Percentiles rank a stretch among this genome's conserved stretches.
Conservation (phyloP, 2,888 invertebrate genomes). For the Dryobotodes eremita region DNA sequence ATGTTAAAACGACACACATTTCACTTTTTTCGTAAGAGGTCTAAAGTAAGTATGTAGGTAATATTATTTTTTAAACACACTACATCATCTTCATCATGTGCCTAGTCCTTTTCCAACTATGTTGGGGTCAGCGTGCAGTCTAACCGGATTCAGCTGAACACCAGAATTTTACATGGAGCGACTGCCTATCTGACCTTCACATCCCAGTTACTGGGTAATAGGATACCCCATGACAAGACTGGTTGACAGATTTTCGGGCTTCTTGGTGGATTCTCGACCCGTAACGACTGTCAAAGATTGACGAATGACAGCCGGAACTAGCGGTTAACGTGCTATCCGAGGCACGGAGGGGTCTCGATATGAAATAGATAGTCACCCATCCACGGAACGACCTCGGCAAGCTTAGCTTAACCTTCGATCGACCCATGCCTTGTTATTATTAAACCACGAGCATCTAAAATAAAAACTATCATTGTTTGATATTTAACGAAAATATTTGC, state of each 20-base stretch:
- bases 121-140: too few relatives aligned
- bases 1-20: background rate
- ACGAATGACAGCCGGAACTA: background rate
- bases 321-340: background rate
- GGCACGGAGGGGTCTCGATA: background rate
- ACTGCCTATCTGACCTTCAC: background rate
- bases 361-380: background rate
- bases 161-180: background rate
- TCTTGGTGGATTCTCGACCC: too few relatives aligned
- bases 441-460: background rate
- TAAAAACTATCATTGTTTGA: background rate
- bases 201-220: too few relatives aligned
- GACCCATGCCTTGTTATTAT: background rate
- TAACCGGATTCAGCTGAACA: background rate
- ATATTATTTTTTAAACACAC: background rate
- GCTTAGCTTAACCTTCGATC: background rate
- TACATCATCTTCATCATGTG: too few relatives aligned
- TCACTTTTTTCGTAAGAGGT: background rate
- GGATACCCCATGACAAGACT: background rate
- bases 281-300: background rate
- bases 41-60: background rate
- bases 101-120: too few relatives aligned
- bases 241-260: background rate
- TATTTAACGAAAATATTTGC: background rate
- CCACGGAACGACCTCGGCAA: background rate